Conservation (phyloP, 2,888 invertebrate species). For the Latheticus oryzae region DNA sequence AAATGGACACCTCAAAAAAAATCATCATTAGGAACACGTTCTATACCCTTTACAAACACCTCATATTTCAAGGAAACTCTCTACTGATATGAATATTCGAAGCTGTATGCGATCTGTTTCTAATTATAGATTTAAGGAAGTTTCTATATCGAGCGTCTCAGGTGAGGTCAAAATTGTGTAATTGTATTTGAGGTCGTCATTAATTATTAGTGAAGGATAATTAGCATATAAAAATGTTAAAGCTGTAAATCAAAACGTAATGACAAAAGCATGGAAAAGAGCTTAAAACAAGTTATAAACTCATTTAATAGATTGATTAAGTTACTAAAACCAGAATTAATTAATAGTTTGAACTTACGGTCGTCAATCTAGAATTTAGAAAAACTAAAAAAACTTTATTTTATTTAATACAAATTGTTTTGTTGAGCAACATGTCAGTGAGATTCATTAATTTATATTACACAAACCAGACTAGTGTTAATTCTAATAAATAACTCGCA, state of each 20-base stretch:
- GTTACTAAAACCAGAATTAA: no score
- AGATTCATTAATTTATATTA: no score
- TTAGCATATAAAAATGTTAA: constrained; percentile 17
- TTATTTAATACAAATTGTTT: no score
- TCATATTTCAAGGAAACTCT: constrained; percentile 9
- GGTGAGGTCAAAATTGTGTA: constrained; percentile 38
- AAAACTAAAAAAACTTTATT: no score
- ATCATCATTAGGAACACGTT: constrained; percentile 19
- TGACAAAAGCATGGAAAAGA: no score
- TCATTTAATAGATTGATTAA: no score
- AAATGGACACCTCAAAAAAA: constrained; percentile 2
- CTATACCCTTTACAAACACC: constrained; percentile 15
- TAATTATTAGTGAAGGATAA: constrained; percentile 35
- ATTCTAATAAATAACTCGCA: constrained; percentile 19
- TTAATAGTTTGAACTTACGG: no score
- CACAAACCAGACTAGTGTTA: background rate
- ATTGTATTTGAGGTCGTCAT: constrained; percentile 34
- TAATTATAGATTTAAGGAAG: constrained; percentile 40
- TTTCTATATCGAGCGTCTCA: constrained; percentile 31
- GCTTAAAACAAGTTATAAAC: no score
- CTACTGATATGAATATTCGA: constrained; percentile 37
- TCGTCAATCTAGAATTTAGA: no score
- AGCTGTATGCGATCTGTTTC: constrained; percentile 19
- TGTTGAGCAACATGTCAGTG: no score
- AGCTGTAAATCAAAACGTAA: no score